These are phyloP conservation scores for Parasteatoda lunata DNA, from an alignment of 2,888 invertebrate genomes.

Conservation along the genomic window DNA sequence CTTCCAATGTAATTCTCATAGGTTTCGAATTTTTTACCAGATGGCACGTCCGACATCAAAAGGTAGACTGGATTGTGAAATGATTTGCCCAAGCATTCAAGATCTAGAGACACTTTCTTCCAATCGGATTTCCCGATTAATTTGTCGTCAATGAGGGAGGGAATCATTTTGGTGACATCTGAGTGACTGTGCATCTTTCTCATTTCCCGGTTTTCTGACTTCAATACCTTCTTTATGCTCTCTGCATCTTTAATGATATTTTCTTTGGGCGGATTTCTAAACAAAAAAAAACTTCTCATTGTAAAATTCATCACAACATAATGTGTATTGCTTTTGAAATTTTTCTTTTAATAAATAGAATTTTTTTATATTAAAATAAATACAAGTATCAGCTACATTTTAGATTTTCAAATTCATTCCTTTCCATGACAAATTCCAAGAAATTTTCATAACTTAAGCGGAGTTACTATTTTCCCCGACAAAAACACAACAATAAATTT, in stretches of 20 bases:
- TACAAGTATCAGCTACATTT: too few species aligned
- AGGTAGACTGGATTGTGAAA: slow-evolving; percentile 66
- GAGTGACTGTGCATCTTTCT: slow-evolving; percentile 67
- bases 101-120: slow-evolving; percentile 41
- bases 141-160: slow-evolving; percentile 40
- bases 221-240: slow-evolving; percentile 34
- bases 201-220: slow-evolving; percentile 37
- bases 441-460: too few species aligned
- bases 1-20: slow-evolving; percentile 49
- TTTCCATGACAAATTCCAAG: too few species aligned
- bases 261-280: slow-evolving; percentile 30
- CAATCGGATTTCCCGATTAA: slow-evolving; percentile 33
- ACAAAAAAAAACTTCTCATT: neutral
- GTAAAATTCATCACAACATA: neutral
- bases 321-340: too few species aligned
- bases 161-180: slow-evolving; percentile 69
- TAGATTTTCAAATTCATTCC: too few species aligned
- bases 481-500: too few species aligned
- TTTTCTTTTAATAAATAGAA: too few species aligned
- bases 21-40: slow-evolving; percentile 58
- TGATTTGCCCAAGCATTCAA: slow-evolving; percentile 37
- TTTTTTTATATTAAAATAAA: too few species aligned
- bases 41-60: slow-evolving; percentile 67
- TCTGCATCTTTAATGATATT: slow-evolving; percentile 13
- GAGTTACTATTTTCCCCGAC: too few species aligned